Evolutionary conservation across 2,888 invertebrate genomes (phyloP).

Genomic region (Aricia artaxerxes): DNA sequence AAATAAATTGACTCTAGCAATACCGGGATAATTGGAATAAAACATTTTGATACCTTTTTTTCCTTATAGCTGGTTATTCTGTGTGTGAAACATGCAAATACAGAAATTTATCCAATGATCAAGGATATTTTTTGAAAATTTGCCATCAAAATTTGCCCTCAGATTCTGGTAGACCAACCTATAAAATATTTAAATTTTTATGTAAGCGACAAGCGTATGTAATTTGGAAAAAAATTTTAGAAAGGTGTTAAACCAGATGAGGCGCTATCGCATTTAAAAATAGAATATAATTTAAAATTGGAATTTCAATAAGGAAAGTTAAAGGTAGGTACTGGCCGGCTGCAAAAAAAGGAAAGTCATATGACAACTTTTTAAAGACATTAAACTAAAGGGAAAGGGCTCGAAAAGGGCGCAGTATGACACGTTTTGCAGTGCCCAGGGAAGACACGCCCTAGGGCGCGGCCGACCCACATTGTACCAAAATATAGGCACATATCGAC

Average conservation of each 20-base stretch:
- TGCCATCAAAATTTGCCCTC: too few relatives aligned
- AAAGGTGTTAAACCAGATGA: slow-evolving; percentile 14
- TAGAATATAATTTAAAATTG: not conserved
- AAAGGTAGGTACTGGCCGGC: not conserved
- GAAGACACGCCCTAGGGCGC: slow-evolving; percentile 26
- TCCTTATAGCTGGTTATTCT: too few relatives aligned
- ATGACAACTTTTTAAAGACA: slow-evolving; percentile 11
- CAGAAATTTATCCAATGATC: too few relatives aligned
- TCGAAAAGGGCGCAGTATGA: slow-evolving; percentile 26
- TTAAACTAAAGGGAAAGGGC: not conserved
- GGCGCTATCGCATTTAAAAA: not conserved
- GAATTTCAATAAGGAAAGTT: slow-evolving; percentile 1
- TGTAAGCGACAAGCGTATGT: not conserved
- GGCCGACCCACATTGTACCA: slow-evolving; percentile 28
- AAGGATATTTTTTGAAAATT: too few relatives aligned
- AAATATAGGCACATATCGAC: not conserved
- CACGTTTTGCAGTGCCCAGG: slow-evolving; percentile 25
- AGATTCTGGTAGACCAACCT: too few relatives aligned
- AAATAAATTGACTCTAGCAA: too few relatives aligned
- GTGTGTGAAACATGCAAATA: too few relatives aligned
- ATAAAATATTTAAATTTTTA: not conserved
- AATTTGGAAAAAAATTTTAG: not conserved
- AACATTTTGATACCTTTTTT: too few relatives aligned
- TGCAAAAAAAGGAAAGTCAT: slow-evolving; percentile 8
- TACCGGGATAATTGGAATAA: too few relatives aligned